These are phyloP conservation scores for Agrilus biguttatus DNA, from an alignment of 2,888 invertebrate genomes.

Conservation along the genomic window DNA sequence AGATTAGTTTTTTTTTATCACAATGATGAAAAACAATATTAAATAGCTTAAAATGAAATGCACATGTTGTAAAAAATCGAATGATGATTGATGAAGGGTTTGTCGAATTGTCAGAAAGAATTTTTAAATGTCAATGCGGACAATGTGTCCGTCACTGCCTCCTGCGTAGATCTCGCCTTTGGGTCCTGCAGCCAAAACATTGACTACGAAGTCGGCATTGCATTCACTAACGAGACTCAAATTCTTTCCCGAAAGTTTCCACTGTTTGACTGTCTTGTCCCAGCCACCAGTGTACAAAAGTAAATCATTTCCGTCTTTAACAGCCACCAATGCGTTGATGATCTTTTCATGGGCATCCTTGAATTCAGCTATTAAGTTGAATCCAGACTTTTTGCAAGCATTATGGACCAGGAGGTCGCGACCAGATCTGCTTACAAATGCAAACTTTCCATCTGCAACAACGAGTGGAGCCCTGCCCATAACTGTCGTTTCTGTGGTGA, in stretches of 20 bases:
- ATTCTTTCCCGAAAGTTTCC: constrained; percentile 20
- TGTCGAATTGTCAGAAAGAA: background rate
- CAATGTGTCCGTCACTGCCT: constrained; percentile 41
- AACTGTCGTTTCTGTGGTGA: constrained; percentile 32
- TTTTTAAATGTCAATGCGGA: constrained; percentile 13
- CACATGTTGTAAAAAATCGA: background rate
- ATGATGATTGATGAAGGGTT: background rate
- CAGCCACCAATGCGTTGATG: constrained; percentile 29
- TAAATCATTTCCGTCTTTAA: constrained; percentile 18
- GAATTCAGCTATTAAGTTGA: constrained; percentile 2
- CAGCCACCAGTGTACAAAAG: constrained; percentile 32
- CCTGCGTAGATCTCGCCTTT: constrained; percentile 35
- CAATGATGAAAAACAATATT: constrained; percentile 1
- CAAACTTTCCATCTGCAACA: constrained; percentile 28
- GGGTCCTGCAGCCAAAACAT: constrained; percentile 17
- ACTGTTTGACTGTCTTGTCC: constrained; percentile 33
- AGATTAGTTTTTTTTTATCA: constrained; percentile 1
- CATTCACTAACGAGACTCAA: constrained; percentile 14
- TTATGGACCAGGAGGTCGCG: constrained; percentile 36
- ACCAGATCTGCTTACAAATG: constrained; percentile 33
- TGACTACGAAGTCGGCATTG: constrained; percentile 18
- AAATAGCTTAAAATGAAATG: background rate
- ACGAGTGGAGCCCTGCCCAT: constrained; percentile 39
- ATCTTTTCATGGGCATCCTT: constrained; percentile 31
- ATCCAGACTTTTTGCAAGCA: constrained; percentile 15